phyloP scores from a whole-genome alignment of 2,113 vertebrate species.

The Abramis brama region DNA sequence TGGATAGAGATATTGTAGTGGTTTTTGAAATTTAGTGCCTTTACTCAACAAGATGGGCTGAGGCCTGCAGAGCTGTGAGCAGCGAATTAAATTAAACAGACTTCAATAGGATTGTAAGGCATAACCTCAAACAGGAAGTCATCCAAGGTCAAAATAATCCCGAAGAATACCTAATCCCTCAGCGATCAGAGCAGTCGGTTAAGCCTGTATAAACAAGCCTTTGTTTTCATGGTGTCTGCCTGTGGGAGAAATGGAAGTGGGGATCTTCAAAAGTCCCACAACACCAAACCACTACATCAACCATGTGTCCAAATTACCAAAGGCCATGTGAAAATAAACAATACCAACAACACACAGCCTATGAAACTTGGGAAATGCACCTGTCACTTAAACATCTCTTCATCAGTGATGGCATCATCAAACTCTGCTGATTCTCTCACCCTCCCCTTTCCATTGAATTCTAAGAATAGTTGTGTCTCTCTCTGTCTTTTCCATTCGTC shows the following conservation, averaged over 20 bases:
- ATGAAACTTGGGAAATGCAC: constrained; percentile 36
- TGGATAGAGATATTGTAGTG: not conserved
- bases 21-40: not conserved
- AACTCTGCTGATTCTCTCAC: constrained; percentile 21
- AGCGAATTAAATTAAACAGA: constrained; percentile 35
- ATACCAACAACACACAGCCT: constrained; percentile 36
- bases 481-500: constrained; percentile 62
- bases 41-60: not conserved
- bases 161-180: constrained; percentile 58
- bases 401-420: not conserved
- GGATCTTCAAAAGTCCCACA: not conserved
- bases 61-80: not conserved
- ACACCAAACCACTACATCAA: not conserved
- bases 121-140: constrained; percentile 52
- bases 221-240: constrained; percentile 56
- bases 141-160: constrained; percentile 61
- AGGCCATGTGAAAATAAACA: constrained; percentile 30
- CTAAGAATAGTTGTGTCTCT: constrained; percentile 64
- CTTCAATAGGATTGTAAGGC: constrained; percentile 43
- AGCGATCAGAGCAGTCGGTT: constrained; percentile 50
- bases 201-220: constrained; percentile 58
- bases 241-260: not conserved
- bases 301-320: not conserved
- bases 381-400: constrained; percentile 33
- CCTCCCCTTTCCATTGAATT: constrained; percentile 53